Base-by-base conservation (phyloP, 2,888 invertebrate species). In the Drosophila algonquin region DNA sequence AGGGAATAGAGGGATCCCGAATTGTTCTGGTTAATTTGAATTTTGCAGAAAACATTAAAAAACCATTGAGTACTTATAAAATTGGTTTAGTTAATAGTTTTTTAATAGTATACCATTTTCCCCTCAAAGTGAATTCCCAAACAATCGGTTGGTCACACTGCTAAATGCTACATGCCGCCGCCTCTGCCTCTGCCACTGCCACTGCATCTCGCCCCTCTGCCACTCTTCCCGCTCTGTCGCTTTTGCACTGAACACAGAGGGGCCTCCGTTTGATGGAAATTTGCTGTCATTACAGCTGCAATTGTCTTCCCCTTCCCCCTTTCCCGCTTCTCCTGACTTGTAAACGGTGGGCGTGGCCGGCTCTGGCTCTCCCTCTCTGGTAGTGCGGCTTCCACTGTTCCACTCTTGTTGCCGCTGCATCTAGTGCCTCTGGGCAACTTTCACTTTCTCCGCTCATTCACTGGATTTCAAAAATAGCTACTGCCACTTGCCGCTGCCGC, bases 401-500 rank as follows among this genome's bases (percentile, higher is more conserved):
- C 21, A 21, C 62, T 47, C 45, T 70, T 32, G 54, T 32, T 58
- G 71, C 70, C 48, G 46, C 54, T 58, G 47, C 44, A 32, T 45
- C 21, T 48, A 52, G 24, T 40, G 21, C 18, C 14, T 14, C 21
- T 35, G 51, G 21, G 59, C 72, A 72, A 72, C 72, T 72, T 72
- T 72, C 72, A 71, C 72, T 72, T 72, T 72, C 72, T 72, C 72
- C 61, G 61, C 52, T 21, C 55, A 45, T 51, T 16, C 53, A 55
- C 60, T 63, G 63, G 45, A 51, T 71, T 71, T 63, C 58, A 71
- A 72, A 72, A 72, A 72, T 72, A 72, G 72, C 58, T 45, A 24
- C 57, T 55, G 55, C 64, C 55, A 55, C 70, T 58, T 64, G 3
- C 21, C 21, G 3, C 18, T 21, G 46, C 59, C 62, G 75, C 63